Percentiles rank a stretch among this genome's conserved stretches.
These are phyloP conservation scores for Orthonevra nobilis DNA, from an alignment of 2,888 invertebrate genomes.

Conservation along the genomic window DNA sequence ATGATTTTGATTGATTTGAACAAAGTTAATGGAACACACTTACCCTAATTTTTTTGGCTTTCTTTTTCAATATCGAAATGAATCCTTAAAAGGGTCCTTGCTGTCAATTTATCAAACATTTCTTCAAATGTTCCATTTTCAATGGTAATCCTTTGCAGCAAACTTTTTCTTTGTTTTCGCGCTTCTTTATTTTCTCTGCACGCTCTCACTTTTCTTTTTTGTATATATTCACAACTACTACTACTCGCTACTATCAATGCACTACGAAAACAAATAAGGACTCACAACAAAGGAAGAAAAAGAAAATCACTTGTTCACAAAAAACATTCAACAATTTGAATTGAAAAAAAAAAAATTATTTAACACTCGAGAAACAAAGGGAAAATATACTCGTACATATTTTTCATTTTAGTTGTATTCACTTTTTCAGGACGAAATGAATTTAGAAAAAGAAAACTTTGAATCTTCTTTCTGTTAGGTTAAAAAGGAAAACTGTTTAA, in stretches of 20 bases:
- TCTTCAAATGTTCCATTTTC: too few species aligned
- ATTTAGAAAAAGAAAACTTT: conserved; percentile 10
- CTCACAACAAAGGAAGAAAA: not conserved
- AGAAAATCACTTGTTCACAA: conserved; percentile 43
- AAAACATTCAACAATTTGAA: conserved; percentile 66
- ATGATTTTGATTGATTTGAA: not conserved
- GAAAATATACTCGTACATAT: conserved; percentile 19
- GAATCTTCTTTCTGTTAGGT: not conserved
- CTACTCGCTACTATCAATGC: too few species aligned
- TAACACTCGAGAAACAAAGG: too few species aligned
- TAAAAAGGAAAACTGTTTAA: conserved; percentile 27
- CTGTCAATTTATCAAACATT: not conserved
- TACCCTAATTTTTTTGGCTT: too few species aligned
- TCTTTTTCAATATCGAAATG: not conserved
- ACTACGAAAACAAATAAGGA: too few species aligned
- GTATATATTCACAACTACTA: too few species aligned
- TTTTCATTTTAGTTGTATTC: conserved; percentile 20
- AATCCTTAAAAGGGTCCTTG: conserved; percentile 3
- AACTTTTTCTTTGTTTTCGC: conserved; percentile 33
- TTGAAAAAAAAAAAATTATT: too few species aligned
- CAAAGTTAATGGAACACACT: conserved; percentile 1
- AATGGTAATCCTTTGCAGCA: conserved; percentile 17
- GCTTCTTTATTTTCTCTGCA: too few species aligned
- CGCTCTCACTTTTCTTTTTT: too few species aligned
- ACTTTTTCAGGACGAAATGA: conserved; percentile 18